Percentiles rank a stretch among this genome's conserved stretches.
phyloP scores from a whole-genome alignment of 2,797 vertebrate species.

The Denticeps clupeoides region DNA sequence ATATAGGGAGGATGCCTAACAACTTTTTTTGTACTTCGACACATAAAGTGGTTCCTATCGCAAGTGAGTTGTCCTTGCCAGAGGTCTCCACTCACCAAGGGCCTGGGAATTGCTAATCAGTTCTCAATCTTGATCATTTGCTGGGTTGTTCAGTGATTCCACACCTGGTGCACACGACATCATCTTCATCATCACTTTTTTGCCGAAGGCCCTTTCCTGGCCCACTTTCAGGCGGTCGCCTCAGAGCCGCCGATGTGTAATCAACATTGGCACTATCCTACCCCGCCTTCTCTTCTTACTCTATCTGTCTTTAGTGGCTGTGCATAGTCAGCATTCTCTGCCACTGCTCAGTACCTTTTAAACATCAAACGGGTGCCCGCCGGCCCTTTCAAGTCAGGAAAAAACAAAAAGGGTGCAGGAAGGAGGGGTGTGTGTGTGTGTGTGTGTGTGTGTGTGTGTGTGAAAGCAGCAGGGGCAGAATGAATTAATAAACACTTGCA shows the following conservation, averaged over 20 bases:
- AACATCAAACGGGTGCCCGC: slow-evolving; percentile 48
- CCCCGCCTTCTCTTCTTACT: slow-evolving; percentile 15
- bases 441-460: neutral
- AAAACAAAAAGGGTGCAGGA: slow-evolving; percentile 22
- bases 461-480: neutral
- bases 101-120: no score
- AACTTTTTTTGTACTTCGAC: no score
- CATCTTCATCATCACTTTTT: neutral
- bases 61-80: no score
- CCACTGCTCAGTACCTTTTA: slow-evolving; percentile 44
- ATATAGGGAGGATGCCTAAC: no score
- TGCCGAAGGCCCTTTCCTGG: slow-evolving; percentile 43
- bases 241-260: no score
- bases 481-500: no score
- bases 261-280: neutral
- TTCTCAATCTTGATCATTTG: no score
- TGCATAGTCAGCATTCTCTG: slow-evolving; percentile 55
- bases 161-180: no score
- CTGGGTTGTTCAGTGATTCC: no score
- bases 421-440: slow-evolving; percentile 8
- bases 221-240: slow-evolving; percentile 42
- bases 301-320: slow-evolving; percentile 45
- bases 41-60: no score
- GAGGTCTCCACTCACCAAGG: no score
- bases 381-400: slow-evolving; percentile 30